A percentile compares a stretch with the other conserved stretches of the same genome.
These are phyloP conservation scores for Bombyx mori DNA, from an alignment of 1,140 invertebrate species.

Conservation along the genomic window ASM3026992v2 NC_085109.1:12931001-12931500, in stretches of 20 bases:
- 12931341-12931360: too few species aligned
- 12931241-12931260: slow-evolving; percentile 31
- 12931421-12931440: too few species aligned
- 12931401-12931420: too few species aligned
- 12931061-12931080: slow-evolving; percentile 32
- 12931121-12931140: slow-evolving; percentile 59
- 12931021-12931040: neutral
- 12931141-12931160: slow-evolving; percentile 53
- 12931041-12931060: too few species aligned
- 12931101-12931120: slow-evolving; percentile 55
- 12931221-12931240: slow-evolving; percentile 24
- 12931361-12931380: too few species aligned
- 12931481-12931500: too few species aligned
- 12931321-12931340: neutral
- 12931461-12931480: too few species aligned
- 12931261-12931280: slow-evolving; percentile 27
- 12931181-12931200: slow-evolving; percentile 22
- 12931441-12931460: too few species aligned
- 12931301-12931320: neutral
- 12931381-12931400: too few species aligned
- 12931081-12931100: slow-evolving; percentile 58
- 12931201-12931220: slow-evolving; percentile 25
- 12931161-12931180: slow-evolving; percentile 42
- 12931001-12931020: neutral
- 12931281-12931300: slow-evolving; percentile 14